Evolutionary conservation across 2,888 invertebrate genomes (phyloP).

Genomic region (Papilio protenor): DNA sequence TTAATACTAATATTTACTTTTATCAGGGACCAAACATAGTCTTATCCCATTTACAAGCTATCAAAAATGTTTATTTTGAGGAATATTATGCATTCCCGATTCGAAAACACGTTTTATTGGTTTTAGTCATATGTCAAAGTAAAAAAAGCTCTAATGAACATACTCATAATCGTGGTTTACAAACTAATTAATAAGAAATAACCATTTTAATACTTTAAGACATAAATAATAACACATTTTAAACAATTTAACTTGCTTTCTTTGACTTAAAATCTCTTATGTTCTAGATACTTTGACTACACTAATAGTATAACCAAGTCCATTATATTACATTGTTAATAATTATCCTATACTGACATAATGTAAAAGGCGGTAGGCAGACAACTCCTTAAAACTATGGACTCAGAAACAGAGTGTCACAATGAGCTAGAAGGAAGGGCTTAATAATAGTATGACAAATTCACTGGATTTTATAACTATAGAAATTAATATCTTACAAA

Average conservation of each 20-base stretch:
- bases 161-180: conserved; percentile 80
- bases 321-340: conserved; percentile 78
- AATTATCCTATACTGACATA: conserved; percentile 81
- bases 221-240: conserved; percentile 85
- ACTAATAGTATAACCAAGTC: conserved; percentile 84
- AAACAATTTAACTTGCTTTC: conserved; percentile 84
- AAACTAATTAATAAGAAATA: conserved; percentile 85
- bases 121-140: conserved; percentile 67
- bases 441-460: conserved; percentile 36
- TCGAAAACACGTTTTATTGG: conserved; percentile 68
- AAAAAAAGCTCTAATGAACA: conserved; percentile 67
- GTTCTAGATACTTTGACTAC: conserved; percentile 78
- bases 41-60: conserved; percentile 18
- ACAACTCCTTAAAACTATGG: conserved; percentile 79
- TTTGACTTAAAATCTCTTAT: conserved; percentile 84
- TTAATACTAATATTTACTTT: conserved; percentile 25
- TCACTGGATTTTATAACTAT: conserved; percentile 33
- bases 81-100: conserved; percentile 24
- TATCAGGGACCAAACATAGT: conserved; percentile 13
- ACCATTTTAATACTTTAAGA: conserved; percentile 85
- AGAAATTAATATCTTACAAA: conserved; percentile 44
- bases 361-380: conserved; percentile 84
- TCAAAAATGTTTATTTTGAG: conserved; percentile 18
- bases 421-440: conserved; percentile 39
- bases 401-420: conserved; percentile 79